Percentiles rank a stretch among this genome's conserved stretches.
Conservation (phyloP, 2,797 vertebrate species). For the Karalla daura region DNA sequence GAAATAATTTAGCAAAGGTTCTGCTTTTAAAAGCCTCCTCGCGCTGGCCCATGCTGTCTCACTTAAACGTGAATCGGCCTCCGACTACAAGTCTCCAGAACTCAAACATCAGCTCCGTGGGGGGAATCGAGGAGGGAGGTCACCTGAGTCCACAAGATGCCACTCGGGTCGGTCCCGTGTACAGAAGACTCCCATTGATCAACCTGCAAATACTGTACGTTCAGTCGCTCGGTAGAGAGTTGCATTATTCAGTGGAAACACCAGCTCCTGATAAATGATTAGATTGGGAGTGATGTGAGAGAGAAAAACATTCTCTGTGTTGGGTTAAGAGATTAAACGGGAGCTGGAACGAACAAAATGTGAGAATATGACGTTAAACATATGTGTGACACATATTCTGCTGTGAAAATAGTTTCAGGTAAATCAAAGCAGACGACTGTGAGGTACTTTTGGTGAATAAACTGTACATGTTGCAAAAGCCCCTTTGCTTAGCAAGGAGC, state of each 20-base stretch:
- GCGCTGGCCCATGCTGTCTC: conserved; percentile 38
- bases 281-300: not conserved
- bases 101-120: conserved; percentile 18
- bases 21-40: conserved; percentile 73
- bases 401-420: too few relatives aligned
- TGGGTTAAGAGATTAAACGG: conserved; percentile 7
- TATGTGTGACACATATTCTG: too few relatives aligned
- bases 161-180: conserved; percentile 12
- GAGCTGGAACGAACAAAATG: too few relatives aligned
- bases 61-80: conserved; percentile 47
- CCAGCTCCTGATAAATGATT: not conserved
- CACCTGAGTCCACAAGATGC: conserved; percentile 23
- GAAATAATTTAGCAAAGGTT: conserved; percentile 81
- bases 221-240: not conserved
- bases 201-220: not conserved
- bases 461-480: too few relatives aligned
- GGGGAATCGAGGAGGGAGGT: not conserved
- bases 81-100: conserved; percentile 33
- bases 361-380: too few relatives aligned
- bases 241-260: conserved; percentile 3
- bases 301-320: not conserved
- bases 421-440: too few relatives aligned
- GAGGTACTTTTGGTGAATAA: too few relatives aligned
- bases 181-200: conserved; percentile 15
- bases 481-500: too few relatives aligned